A percentile compares a stretch with the other conserved stretches of the same genome.
phyloP scores from a whole-genome alignment of 2,888 invertebrate genomes.

The Drosophila emarginata region DNA sequence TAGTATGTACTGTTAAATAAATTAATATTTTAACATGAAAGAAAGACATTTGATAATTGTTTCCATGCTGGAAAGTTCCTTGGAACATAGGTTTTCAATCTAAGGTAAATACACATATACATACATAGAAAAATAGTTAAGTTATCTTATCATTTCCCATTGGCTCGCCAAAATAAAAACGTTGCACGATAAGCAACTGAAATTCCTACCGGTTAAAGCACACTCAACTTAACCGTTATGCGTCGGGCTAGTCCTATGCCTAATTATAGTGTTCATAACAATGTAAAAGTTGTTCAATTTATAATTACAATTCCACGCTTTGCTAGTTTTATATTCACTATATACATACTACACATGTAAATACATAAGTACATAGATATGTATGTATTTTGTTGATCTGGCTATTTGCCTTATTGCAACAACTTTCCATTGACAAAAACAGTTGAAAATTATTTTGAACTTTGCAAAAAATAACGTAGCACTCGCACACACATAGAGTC shows the following conservation, averaged over 20 bases:
- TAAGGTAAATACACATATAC: too few relatives aligned
- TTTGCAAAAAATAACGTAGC: constrained; percentile 31
- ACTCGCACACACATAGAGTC: not conserved
- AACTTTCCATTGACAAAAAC: constrained; percentile 73
- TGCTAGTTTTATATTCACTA: constrained; percentile 26
- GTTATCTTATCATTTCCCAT: constrained; percentile 37
- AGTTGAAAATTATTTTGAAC: constrained; percentile 58
- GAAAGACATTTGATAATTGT: too few relatives aligned
- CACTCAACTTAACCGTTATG: constrained; percentile 26
- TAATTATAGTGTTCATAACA: constrained; percentile 42
- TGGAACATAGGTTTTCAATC: too few relatives aligned
- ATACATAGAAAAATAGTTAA: not conserved
- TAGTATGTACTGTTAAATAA: too few relatives aligned
- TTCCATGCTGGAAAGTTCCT: too few relatives aligned
- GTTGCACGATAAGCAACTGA: constrained; percentile 32
- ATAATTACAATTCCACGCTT: constrained; percentile 43
- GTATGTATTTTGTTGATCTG: constrained; percentile 51
- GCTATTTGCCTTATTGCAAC: constrained; percentile 56
- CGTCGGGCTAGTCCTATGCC: constrained; percentile 5
- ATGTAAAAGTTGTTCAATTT: constrained; percentile 30
- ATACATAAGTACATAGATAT: constrained; percentile 21
- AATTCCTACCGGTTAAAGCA: constrained; percentile 21
- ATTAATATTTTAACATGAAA: too few relatives aligned
- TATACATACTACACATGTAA: not conserved
- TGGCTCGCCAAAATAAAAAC: constrained; percentile 15